Conservation (phyloP, 2,113 vertebrate species). For the Calypte anna region DNA sequence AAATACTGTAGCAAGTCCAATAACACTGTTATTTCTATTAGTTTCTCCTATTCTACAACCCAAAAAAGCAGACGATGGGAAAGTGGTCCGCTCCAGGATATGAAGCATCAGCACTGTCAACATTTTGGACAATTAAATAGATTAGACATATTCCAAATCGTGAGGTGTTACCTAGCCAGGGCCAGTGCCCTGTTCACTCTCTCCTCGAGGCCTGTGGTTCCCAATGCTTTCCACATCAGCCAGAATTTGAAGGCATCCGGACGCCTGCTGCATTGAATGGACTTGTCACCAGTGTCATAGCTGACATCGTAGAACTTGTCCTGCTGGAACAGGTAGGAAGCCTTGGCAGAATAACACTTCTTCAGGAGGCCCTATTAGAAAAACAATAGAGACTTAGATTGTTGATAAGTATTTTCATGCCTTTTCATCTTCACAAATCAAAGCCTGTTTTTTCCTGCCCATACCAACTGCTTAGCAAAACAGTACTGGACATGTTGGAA, state of each 20-base stretch:
- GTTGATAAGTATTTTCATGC: background rate
- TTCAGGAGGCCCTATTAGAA: conserved; percentile 79
- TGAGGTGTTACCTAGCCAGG: conserved; percentile 76
- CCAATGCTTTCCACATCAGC: conserved; percentile 89
- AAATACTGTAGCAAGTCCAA: background rate
- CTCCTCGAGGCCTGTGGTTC: conserved; percentile 81
- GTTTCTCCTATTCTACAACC: background rate
- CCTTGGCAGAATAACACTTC: conserved; percentile 81
- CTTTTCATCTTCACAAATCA: background rate
- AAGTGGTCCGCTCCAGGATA: background rate
- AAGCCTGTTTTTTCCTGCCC: background rate
- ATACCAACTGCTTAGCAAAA: background rate
- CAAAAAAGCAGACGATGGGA: too few relatives aligned
- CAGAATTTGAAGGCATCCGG: conserved; percentile 87
- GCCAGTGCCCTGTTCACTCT: conserved; percentile 84
- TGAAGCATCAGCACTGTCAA: background rate
- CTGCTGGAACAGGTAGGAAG: conserved; percentile 86
- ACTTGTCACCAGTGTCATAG: conserved; percentile 88
- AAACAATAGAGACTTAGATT: background rate
- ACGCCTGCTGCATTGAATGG: conserved; percentile 87
- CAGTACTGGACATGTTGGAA: background rate
- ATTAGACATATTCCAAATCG: background rate
- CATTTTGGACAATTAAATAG: background rate
- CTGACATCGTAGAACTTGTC: conserved; percentile 88
- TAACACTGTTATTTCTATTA: background rate